These are phyloP conservation scores for Meriones unguiculatus DNA, from an alignment of 2,113 vertebrate genomes.

Conservation along the genomic window DNA sequence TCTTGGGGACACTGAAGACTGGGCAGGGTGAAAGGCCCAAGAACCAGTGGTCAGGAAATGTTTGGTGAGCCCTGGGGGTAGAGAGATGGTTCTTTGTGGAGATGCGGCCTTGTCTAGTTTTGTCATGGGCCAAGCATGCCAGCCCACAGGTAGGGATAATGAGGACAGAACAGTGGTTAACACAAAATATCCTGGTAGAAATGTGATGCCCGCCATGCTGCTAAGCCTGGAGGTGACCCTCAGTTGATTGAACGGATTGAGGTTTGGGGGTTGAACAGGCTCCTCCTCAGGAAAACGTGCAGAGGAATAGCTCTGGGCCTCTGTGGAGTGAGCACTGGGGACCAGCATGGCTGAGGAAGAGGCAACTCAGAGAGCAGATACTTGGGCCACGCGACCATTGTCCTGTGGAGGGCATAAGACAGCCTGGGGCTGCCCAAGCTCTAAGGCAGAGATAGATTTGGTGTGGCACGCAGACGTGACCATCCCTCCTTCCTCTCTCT, in stretches of 20 bases:
- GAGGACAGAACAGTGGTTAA: background rate
- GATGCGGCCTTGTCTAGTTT: background rate
- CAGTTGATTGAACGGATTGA: background rate
- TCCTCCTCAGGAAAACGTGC: background rate
- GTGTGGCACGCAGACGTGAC: background rate
- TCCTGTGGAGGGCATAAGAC: background rate
- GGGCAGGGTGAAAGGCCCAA: background rate
- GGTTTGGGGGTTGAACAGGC: background rate
- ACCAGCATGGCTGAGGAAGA: accelerated
- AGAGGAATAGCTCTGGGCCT: accelerated
- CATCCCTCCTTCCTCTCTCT: accelerated
- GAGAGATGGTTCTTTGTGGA: too few species aligned
- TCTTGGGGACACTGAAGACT: background rate
- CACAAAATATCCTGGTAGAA: background rate
- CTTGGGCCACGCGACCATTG: background rate
- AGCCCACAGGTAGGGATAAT: background rate
- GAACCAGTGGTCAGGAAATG: background rate
- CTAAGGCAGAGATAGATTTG: accelerated
- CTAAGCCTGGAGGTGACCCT: background rate
- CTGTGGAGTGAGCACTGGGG: accelerated
- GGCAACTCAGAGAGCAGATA: background rate
- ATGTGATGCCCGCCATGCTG: background rate
- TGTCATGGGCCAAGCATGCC: background rate
- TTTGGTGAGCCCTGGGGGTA: accelerated
- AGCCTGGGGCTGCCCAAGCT: too few species aligned